These are phyloP conservation scores for Turnix velox DNA, from an alignment of 2,113 vertebrate genomes.

Conservation along the genomic window DNA sequence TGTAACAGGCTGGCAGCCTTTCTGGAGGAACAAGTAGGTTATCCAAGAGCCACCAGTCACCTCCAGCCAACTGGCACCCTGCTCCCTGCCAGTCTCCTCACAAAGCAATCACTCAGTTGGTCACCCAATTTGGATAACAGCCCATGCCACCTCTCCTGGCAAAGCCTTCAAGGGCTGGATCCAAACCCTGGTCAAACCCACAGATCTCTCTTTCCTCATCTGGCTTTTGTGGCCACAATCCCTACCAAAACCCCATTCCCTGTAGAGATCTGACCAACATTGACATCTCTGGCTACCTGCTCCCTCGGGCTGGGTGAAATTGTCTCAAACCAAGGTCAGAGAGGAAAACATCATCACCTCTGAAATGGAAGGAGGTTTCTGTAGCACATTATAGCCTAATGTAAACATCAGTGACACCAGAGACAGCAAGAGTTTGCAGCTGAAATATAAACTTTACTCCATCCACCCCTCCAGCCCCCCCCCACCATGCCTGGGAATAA, in stretches of 20 bases:
- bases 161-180: neutral
- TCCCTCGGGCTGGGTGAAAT: neutral
- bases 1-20: neutral
- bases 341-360: neutral
- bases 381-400: neutral
- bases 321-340: neutral
- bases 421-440: constrained; percentile 48
- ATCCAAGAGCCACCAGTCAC: neutral
- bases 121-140: rapidly evolving
- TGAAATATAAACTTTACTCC: constrained; percentile 42
- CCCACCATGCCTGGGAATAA: constrained; percentile 34
- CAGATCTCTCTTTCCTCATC: neutral
- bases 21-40: neutral
- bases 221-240: neutral
- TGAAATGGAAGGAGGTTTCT: neutral
- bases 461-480: neutral
- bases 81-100: neutral
- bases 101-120: neutral
- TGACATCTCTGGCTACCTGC: neutral
- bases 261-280: rapidly evolving
- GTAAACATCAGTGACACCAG: constrained; percentile 9
- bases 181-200: neutral
- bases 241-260: rapidly evolving
- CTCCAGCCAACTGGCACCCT: neutral
- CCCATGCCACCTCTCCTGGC: neutral